Evolutionary conservation across 2,888 invertebrate genomes (phyloP), one percentile per base, ranked within the genome.

Genomic region (Euclidia mi): DNA sequence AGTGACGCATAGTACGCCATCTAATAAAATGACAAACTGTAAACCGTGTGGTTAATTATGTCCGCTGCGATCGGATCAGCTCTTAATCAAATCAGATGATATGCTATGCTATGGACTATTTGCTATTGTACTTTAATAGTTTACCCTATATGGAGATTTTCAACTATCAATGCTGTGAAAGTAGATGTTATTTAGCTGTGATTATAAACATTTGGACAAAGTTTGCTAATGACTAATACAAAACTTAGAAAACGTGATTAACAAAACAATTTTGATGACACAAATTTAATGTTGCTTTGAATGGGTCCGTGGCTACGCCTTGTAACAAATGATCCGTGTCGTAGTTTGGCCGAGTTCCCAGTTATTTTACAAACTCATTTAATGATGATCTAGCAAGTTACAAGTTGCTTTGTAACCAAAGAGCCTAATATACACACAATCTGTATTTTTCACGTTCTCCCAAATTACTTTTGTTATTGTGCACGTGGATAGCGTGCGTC

Each of bases 361-460:
- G 32, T 28, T 35, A 49, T 48, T 65, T 65, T 57, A 40, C 40
- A 48, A 61, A 65, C 44, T 51, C 51, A 57, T 65, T 65, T 51
- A 49, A 32, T 41, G 56, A 57, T 40, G 61, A 49, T 40, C 42
- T 18, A 48, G 45, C 18, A 50, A 45, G 47, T 47, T 57, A 51
- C 51, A 51, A 50, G 55, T 59, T 57, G 56, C 49, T 28, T 31
- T 42, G 35, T 52, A 52, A 66, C 49, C 52, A 52, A 57, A 20
- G 71, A 70, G 57, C 44, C 49, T 62, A 50, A 7, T 1, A 7
- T 6, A 46, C 42, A 50, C 38, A 40, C 15, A 35, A 38, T 52
- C 52, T 55, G 9, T 55, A 56, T 53, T 47, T 3, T 11, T 34
- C 25, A 11, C 11, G 14, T 49, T 45, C 57, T 57, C 18, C 9